Evolutionary conservation across 1,140 invertebrate species (phyloP), one percentile per base, ranked within the genome.

Genomic region (Drosophila navojoa): DNA sequence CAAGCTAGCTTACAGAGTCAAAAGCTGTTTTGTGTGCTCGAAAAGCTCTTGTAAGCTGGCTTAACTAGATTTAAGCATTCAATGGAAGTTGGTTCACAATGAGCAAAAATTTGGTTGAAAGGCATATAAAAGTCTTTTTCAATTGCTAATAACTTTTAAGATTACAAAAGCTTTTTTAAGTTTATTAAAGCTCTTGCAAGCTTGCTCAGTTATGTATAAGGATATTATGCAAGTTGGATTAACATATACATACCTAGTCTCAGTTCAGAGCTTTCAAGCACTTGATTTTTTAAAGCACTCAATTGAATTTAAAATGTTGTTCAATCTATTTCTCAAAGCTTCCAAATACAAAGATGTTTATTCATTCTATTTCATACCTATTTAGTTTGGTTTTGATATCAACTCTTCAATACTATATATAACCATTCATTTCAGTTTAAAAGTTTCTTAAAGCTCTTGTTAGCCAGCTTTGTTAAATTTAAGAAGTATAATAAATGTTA

Each of bases 401-500:
- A 9, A 10, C 11, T 1, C 0, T 38, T 11, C 2, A 38, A 50
- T n/a, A 27, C 5, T 7, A n/a, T 27, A 25, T 6, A 7, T 7
- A 50, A 50, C 22, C 19, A n/a, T 50, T 1, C 5, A n/a, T 2
- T 50, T 25, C 27, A 13, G 15, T n/a, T 25, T n/a, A 29, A 50
- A 9, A 16, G 2, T 7, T 49, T n/a, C 19, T 13, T 49, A 49
- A 27, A 32, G 29, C 32, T 58, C 22, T 49, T 35, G 62, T 76
- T 5, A 47, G 32, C 57, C 52, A 58, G 35, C 53, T 73, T 60
- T 35, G 2, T 57, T 73, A 60, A 19, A 16, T 19, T 40, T 68
- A 68, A 72, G 69, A 19, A 59, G 38, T 35, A 16, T 27, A 53
- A 45, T 29, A 68, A 72, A 35, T 40, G 15, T 67, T 54, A 49